Base-by-base conservation (phyloP, 2,113 vertebrate species). In the Brevimyrus niger region DNA sequence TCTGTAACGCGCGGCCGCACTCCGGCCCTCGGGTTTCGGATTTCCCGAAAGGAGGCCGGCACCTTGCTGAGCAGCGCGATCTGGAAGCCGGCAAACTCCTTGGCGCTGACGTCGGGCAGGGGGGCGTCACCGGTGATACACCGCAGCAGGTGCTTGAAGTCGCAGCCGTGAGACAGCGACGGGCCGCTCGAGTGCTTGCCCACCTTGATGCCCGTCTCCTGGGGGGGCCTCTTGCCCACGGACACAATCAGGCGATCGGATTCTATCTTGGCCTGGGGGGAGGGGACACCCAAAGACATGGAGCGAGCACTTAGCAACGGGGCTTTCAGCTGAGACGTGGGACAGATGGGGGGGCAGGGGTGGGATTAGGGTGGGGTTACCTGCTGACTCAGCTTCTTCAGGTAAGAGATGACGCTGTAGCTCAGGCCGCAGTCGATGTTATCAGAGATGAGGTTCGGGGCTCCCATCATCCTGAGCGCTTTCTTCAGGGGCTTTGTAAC, bases 381-480 rank as follows among this genome's bases (percentile, higher is more conserved):
- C 98, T 99, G 98, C 89, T 99, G 98, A 94, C 98, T 99, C 94
- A 99, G 96, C 92, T 99, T 99, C 94, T 99, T 99, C 95, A 99
- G 96, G 96, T 99, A 99, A 91, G 98, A 98, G 93, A 99, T 97
- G 90, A 99, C 97, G 90, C 98, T 99, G 95, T 99, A 99, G 94
- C 98, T 99, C 93, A 99, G 96, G 61, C 98, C 98, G 90, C 98
- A 99, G 92, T 99, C 98, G 97, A 99, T 97, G 95, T 97, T 98
- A 93, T 99, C 98, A 19, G 98, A 97, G 93, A 99, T 97, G 90
- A 99, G 96, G 93, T 98, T 99, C 10, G 98, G 98, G 2, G 97
- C 97, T 92, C 98, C 98, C 98, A 99, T 99, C 96, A 99, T 99
- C 92, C 98, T 96, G 91, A 99, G 95, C 17, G 98, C 98, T 93